Evolutionary conservation across 2,797 vertebrate species (phyloP).

Genomic region (Lutjanus argentimaculatus): DNA sequence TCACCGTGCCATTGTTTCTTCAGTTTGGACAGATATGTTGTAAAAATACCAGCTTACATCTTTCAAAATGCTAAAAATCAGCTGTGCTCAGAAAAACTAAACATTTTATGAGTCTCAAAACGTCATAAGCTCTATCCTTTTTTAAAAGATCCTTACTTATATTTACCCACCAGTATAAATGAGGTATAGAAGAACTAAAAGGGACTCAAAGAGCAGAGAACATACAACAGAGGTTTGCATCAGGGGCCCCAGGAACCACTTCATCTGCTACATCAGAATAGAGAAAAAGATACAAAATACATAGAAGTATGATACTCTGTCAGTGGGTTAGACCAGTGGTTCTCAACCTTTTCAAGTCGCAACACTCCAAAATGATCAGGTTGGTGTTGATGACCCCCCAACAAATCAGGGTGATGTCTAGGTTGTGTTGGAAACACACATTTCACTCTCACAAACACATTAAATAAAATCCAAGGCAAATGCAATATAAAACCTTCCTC

Average conservation of each 20-base stretch:
- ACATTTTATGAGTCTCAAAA: neutral
- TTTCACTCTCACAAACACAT: no score
- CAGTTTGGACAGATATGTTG: conserved; percentile 1
- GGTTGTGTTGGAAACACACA: no score
- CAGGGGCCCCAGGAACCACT: neutral
- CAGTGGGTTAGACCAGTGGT: neutral
- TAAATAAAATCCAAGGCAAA: no score
- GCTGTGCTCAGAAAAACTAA: neutral
- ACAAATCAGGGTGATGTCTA: no score
- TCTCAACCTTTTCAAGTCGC: no score
- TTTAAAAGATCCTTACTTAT: neutral
- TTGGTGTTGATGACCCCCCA: no score
- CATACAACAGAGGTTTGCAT: neutral
- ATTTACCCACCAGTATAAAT: neutral
- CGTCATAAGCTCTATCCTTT: neutral
- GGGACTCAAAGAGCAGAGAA: neutral
- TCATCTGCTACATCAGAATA: neutral
- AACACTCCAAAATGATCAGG: no score
- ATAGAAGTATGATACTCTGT: neutral
- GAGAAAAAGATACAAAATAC: neutral
- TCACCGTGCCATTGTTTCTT: neutral
- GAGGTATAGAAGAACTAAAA: conserved; percentile 4
- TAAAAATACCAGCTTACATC: neutral
- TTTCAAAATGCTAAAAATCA: conserved; percentile 1
- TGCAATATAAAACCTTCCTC: no score